Evolutionary conservation across 1,140 invertebrate species (phyloP).

Genomic region (Calycopis cecrops): DNA sequence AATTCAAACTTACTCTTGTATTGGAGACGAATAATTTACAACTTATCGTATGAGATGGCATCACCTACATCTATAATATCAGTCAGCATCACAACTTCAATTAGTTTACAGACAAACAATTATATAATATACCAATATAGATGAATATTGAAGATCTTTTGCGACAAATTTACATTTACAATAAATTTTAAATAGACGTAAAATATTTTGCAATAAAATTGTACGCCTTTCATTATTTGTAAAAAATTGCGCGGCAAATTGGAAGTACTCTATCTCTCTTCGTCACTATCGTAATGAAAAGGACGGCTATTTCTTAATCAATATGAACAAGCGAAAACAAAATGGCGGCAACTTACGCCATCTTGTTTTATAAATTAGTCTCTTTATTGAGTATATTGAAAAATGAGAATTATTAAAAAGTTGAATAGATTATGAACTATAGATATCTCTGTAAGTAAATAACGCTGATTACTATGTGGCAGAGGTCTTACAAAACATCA

Average conservation of each 20-base stretch:
- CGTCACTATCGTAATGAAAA: not conserved
- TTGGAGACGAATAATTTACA: constrained; percentile 23
- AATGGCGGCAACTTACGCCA: not conserved
- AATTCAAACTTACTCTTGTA: constrained; percentile 20
- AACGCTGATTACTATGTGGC: too few species aligned
- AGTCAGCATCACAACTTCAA: constrained; percentile 40
- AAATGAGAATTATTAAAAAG: too few species aligned
- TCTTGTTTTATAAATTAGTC: not conserved
- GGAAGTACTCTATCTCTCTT: not conserved
- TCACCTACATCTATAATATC: constrained; percentile 32
- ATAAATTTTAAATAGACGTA: too few species aligned
- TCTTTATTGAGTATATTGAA: too few species aligned
- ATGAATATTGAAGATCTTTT: too few species aligned
- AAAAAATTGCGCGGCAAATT: too few species aligned
- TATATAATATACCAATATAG: constrained; percentile 6
- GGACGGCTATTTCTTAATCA: not conserved
- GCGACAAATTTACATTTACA: too few species aligned
- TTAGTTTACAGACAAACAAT: constrained; percentile 18
- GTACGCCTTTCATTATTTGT: too few species aligned
- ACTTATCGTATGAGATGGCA: constrained; percentile 29
- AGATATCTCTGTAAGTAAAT: too few species aligned
- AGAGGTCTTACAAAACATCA: too few species aligned
- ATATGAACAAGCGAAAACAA: not conserved
- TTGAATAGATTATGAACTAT: too few species aligned
- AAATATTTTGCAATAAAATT: too few species aligned